Evolutionary conservation across 30 jellyfish, hydroid and myxozoan genomes (phyloP), one percentile per base, ranked within the genome.

Genomic region (Chironex yamaguchii): DNA sequence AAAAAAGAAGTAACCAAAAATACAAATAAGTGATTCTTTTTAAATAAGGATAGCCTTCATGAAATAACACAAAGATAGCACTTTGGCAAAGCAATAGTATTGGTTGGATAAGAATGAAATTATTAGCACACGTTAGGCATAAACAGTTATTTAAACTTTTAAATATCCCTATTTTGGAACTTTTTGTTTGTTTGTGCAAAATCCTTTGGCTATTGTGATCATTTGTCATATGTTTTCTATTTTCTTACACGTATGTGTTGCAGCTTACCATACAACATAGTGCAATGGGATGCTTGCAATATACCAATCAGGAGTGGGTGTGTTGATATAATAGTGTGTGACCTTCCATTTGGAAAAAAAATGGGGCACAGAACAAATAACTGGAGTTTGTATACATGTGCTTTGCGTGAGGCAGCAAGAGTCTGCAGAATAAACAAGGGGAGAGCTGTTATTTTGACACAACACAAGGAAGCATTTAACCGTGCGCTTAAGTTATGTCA

Each of bases 281-380:
- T 88, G 36, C 92, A 65, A 9, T 92, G 98, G 98, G 96, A 92
- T 67, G 98, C 93, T 9, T 81, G 92, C 81, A 62, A 65, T 31
- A 26, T 92, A 49, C 98, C 98, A 1, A 52, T 92, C 29, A 84
- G 98, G n/a, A 53, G 66, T 64, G 96, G 96, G 11, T 62, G 85
- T 21, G 87, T 92, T 34, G 97, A 92, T 74, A 95, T 64, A 2
- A 20, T 92, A 30, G 97, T 92, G 9, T 70, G 92, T 42, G 98
- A 92, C 62, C 75, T 92, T 33, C 98, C 98, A 0, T 92, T 92
- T 76, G 98, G 98, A 29, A 92, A 88, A 68, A 93, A 92, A 23
- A 81, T 92, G 54, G 98, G 98, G 71, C 74, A 75, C 34, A 92
- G 74, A 69, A 91, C 85, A 65, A 74, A 88, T 42, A 92, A 92